Percentiles rank a stretch among this genome's conserved stretches.
Evolutionary conservation across 2,888 invertebrate species (phyloP).

Genomic region (Napeogenes inachia): DNA sequence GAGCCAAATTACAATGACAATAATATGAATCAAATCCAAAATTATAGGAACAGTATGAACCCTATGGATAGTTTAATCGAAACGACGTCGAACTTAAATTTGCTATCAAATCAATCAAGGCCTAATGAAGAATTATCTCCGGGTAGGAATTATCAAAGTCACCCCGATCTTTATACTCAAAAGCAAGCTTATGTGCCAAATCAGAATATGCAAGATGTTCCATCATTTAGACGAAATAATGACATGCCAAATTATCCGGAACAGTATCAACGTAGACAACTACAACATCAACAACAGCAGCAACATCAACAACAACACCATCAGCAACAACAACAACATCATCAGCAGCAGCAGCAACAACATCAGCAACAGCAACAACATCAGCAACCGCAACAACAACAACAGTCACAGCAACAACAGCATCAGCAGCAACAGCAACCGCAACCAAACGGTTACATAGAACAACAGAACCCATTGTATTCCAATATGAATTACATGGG

Average conservation of each 20-base stretch:
- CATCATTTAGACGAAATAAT: slow-evolving; percentile 47
- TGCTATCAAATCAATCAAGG: slow-evolving; percentile 46
- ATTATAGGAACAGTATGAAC: slow-evolving; percentile 46
- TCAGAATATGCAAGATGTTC: slow-evolving; percentile 49
- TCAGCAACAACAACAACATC: slow-evolving; percentile 36
- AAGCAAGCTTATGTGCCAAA: slow-evolving; percentile 42
- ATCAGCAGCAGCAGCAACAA: slow-evolving; percentile 51
- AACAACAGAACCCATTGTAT: slow-evolving; percentile 51
- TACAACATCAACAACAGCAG: slow-evolving; percentile 25
- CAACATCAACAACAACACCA: slow-evolving; percentile 43
- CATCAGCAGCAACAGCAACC: slow-evolving; percentile 41
- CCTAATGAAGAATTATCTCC: slow-evolving; percentile 45
- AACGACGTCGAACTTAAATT: slow-evolving; percentile 55
- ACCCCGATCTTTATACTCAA: slow-evolving; percentile 30
- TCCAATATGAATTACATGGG: slow-evolving; percentile 49
- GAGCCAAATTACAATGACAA: slow-evolving; percentile 52
- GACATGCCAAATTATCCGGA: slow-evolving; percentile 55
- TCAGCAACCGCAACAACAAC: slow-evolving; percentile 26
- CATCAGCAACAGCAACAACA: slow-evolving; percentile 32
- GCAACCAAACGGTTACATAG: slow-evolving; percentile 57
- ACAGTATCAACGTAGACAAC: slow-evolving; percentile 43
- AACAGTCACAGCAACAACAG: slow-evolving; percentile 42
- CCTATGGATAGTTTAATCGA: slow-evolving; percentile 59
- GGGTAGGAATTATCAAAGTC: slow-evolving; percentile 46
- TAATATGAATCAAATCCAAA: slow-evolving; percentile 44